phyloP scores from a whole-genome alignment of 2,113 vertebrate species.

The Prionailurus bengalensis region DNA sequence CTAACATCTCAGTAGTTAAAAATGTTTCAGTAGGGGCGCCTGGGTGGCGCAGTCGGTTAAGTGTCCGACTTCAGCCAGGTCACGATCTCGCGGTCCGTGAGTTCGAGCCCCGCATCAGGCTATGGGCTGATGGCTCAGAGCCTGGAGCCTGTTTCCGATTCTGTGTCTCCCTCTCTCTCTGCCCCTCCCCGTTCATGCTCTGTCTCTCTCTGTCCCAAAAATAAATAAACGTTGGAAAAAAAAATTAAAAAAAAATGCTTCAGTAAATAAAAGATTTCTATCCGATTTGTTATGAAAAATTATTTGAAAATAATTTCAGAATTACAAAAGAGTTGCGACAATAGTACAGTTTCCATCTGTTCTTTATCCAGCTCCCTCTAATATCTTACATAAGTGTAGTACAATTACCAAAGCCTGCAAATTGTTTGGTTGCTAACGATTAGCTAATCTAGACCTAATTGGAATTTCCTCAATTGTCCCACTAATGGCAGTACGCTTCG shows the following conservation, averaged over 20 bases:
- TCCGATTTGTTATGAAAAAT: background rate
- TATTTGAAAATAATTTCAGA: constrained; percentile 53
- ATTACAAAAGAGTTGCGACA: constrained; percentile 12
- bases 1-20: background rate
- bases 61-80: too few species aligned
- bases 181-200: too few species aligned
- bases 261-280: constrained; percentile 32
- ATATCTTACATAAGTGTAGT: background rate
- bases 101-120: too few species aligned
- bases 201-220: too few species aligned
- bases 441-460: background rate
- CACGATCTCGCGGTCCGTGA: too few species aligned
- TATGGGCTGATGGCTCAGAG: too few species aligned
- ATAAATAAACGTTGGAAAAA: background rate
- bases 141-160: too few species aligned
- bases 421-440: background rate
- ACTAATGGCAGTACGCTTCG: background rate
- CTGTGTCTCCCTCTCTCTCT: too few species aligned
- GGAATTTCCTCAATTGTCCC: background rate
- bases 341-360: background rate
- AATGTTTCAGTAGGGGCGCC: background rate
- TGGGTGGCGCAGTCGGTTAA: too few species aligned
- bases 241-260: constrained; percentile 1
- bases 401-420: background rate
- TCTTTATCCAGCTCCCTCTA: background rate